Conservation (phyloP, 2,797 vertebrate species). For the Lacerta bilineata region DNA sequence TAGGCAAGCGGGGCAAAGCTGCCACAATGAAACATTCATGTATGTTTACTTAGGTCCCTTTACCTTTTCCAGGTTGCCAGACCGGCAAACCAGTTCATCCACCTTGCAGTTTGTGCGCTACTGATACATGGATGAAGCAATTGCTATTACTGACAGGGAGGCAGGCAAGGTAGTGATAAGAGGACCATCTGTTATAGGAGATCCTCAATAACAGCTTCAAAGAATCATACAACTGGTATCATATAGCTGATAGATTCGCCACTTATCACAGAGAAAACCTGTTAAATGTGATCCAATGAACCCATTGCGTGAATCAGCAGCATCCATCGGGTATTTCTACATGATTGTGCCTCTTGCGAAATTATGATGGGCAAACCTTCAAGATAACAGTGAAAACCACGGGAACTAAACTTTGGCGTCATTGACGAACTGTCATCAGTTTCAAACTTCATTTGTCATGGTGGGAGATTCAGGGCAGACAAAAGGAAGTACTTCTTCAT, state of each 20-base stretch:
- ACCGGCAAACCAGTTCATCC: not conserved
- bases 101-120: not conserved
- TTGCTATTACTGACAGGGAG: not conserved
- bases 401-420: not conserved
- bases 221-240: not conserved
- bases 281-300: slow-evolving; percentile 15
- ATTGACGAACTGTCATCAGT: not conserved
- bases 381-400: not conserved
- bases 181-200: not conserved
- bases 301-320: not conserved
- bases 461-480: not conserved
- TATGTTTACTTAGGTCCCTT: not conserved
- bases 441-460: not conserved
- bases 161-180: not conserved
- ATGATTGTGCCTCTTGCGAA: not conserved
- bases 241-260: not conserved
- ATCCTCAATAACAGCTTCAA: not conserved
- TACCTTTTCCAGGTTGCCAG: not conserved
- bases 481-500: too few species aligned
- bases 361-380: not conserved
- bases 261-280: not conserved
- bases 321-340: not conserved
- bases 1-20: not conserved
- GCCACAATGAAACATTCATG: slow-evolving; percentile 15
- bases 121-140: not conserved